Conservation (phyloP, 2,113 vertebrate species). For the Tupaia chinensis region DNA sequence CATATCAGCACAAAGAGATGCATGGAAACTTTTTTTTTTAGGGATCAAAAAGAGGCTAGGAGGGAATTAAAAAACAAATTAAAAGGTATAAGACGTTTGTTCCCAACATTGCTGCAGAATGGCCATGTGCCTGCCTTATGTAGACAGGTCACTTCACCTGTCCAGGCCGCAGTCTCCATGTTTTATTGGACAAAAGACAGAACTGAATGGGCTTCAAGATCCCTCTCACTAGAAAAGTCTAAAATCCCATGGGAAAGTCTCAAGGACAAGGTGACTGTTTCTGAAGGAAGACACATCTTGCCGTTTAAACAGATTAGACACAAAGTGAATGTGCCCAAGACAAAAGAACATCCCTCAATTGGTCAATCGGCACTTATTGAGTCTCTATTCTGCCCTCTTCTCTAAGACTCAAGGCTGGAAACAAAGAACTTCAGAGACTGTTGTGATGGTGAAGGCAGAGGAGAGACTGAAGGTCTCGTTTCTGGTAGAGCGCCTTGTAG, state of each 20-base stretch:
- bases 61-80: not conserved
- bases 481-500: not conserved
- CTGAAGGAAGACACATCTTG: not conserved
- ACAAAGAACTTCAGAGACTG: not conserved
- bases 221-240: not conserved
- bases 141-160: not conserved
- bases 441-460: not conserved
- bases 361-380: fast-evolving
- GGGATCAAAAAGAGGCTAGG: not conserved
- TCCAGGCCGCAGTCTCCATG: not conserved
- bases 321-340: not conserved
- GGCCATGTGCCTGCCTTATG: not conserved
- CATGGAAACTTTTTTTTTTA: not conserved
- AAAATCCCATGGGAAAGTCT: not conserved
- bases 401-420: not conserved
- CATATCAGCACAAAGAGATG: not conserved
- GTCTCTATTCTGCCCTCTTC: not conserved
- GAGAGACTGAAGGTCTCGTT: not conserved
- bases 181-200: not conserved
- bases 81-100: not conserved
- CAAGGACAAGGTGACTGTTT: not conserved
- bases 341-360: not conserved
- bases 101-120: not conserved
- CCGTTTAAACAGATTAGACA: not conserved
- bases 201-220: not conserved